Evolutionary conservation across 2,797 vertebrate genomes (phyloP), one percentile per base, ranked within the genome.

Genomic region (Poecilia wingei): DNA sequence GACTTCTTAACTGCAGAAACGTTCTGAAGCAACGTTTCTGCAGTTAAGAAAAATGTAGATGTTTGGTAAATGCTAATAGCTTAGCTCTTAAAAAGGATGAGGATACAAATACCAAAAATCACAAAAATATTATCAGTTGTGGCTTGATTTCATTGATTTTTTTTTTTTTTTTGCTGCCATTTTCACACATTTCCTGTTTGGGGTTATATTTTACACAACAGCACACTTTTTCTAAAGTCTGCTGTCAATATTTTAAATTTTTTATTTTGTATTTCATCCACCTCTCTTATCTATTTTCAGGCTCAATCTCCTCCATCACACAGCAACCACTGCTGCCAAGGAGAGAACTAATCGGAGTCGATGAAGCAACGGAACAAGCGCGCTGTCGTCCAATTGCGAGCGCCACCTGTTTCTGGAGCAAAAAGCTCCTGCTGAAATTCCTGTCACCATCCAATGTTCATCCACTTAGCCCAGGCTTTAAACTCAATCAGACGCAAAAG

Each of bases 281-380:
- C 74, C 61, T 49, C 61, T 86, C 71, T 12, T 1, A 36, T 47
- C 75, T 77, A 82, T 82, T 69, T 31, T 2, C 45, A 72, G 46
- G 74, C 74, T 53, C 55, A 6, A 3, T 72, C 71, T 76, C 72
- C 81, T 55, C 2, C 72, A 53, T 49, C 83, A 76, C 77, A 71
- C 79, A 75, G 46, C 53, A 6, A 46, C 57, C n/a, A 43, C 88
- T 87, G 89, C 77, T 85, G 80, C 85, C 77, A 57, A 75, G 85
- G 72, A 78, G 82, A 73, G 68, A 82, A 77, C 80, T 79, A 82
- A 91, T 89, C 83, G 81, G 75, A 75, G 59, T 70, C 85, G 87
- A 84, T 87, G 88, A 87, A 85, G 92, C 89, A 82, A 79, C 82
- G 79, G 70, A 78, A 78, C 80, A 72, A 76, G 74, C 86, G 61